These are phyloP conservation scores for Ariolimax columbianus DNA, from an alignment of 2,888 invertebrate species.

Conservation along the genomic window DNA sequence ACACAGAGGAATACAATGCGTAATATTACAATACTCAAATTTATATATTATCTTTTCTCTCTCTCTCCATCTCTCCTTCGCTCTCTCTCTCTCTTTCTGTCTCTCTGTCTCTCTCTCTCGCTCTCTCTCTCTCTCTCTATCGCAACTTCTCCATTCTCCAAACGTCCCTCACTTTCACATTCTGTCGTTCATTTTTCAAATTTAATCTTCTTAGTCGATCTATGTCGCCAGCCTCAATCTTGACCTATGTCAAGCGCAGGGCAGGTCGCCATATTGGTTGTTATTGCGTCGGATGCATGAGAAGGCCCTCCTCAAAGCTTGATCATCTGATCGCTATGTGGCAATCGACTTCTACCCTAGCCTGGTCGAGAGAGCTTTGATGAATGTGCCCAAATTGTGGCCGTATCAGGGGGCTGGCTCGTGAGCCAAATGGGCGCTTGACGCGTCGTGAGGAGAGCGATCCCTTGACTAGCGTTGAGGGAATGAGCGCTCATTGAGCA, in stretches of 20 bases:
- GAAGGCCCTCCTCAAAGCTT: not conserved
- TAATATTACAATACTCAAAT: not conserved
- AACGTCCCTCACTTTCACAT: too few relatives aligned
- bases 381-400: constrained; percentile 22
- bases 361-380: not conserved
- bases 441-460: not conserved
- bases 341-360: not conserved
- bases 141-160: not conserved
- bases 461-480: not conserved
- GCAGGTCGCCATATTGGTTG: constrained; percentile 28
- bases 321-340: not conserved
- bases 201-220: constrained; percentile 20
- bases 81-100: not conserved
- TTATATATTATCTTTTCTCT: not conserved
- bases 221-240: not conserved
- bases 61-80: not conserved
- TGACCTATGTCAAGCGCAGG: constrained; percentile 10
- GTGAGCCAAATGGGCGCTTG: not conserved
- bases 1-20: too few relatives aligned
- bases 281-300: constrained; percentile 6
- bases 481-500: not conserved
- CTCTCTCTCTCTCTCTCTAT: not conserved
- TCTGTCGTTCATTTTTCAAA: not conserved
- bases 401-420: constrained; percentile 12
- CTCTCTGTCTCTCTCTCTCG: not conserved